These are phyloP conservation scores for Pseudocheirus occidentalis DNA, from an alignment of 2,797 vertebrate genomes.

Conservation along the genomic window DNA sequence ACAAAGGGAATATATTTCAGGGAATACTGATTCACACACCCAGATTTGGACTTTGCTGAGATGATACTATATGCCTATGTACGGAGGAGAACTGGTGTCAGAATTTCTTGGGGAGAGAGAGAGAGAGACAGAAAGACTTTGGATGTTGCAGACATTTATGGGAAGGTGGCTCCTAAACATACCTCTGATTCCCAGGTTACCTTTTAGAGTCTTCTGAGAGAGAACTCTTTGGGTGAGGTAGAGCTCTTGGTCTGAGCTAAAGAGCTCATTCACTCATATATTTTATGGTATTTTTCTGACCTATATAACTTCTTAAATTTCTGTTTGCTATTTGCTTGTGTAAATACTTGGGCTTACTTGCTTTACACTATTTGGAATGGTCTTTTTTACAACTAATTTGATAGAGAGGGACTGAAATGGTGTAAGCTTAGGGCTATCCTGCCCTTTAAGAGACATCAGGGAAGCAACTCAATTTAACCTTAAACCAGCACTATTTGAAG, in stretches of 20 bases:
- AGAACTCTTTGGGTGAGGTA: not conserved
- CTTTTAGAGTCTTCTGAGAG: not conserved
- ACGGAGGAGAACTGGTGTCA: not conserved
- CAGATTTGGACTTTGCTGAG: not conserved
- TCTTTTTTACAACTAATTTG: not conserved
- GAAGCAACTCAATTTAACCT: not conserved
- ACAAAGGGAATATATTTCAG: not conserved
- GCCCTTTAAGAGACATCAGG: not conserved
- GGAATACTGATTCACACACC: not conserved
- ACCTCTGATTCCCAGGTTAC: not conserved
- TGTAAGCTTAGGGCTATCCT: not conserved
- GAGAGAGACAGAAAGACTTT: not conserved
- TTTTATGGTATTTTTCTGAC: not conserved
- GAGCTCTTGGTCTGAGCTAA: not conserved
- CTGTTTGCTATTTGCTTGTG: not conserved
- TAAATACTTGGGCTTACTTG: not conserved
- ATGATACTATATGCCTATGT: not conserved
- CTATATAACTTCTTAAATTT: not conserved
- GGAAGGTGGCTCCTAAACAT: not conserved
- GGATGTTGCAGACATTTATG: not conserved
- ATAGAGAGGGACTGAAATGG: not conserved
- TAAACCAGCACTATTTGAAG: not conserved
- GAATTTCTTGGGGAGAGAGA: not conserved
- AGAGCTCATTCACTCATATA: not conserved
- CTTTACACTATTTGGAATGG: not conserved